Base-by-base conservation (phyloP, 2,888 invertebrate species). In the Agrotis ipsilon region DNA sequence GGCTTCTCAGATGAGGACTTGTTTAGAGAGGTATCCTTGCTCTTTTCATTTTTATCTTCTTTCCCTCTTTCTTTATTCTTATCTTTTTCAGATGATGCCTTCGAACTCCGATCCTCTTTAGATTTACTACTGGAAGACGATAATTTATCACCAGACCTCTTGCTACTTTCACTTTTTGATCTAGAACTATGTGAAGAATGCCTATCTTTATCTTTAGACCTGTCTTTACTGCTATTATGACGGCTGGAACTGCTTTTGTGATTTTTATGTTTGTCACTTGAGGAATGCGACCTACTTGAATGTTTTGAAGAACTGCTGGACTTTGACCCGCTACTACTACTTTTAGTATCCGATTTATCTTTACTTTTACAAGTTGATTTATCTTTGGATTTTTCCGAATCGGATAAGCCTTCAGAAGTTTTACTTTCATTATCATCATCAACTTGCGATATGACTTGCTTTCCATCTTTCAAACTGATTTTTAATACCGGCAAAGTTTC, bases 381-480 rank as follows among this genome's bases (percentile, higher is more conserved):
- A 54, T 94, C 93, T 83, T 94, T 94, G 19, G 86, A 73, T 86
- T 92, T 93, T 54, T 90, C 89, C 65, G 92, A 91, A 80, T 92
- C 92, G 49, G 87, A 89, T 67, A 84, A 75, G 62, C 89, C 90
- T 82, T 92, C 93, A 51, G 89, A 90, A 71, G 88, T 88, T 85
- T 92, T 92, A 79, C 80, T 89, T 78, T 92, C 92, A 75, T 74
- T 89, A 73, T 94, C 94, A 78, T 94, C 94, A 79, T 94, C 96
- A 76, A 97, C 95, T 92, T 97, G 97, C 11, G 97, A 96, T 86
- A 98, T 93, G 59, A 97, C 96, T 91, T 97, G 97, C 92, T 97
- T 98, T 19, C 97, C 97, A 93, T 98, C 98, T 88, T 97, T 97
- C 72, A 97, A 95, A 48, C 97, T 97, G 83, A 98, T 97, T 94